Evolutionary conservation across 2,888 invertebrate genomes (phyloP).

Genomic region (Melanostoma scalare): DNA sequence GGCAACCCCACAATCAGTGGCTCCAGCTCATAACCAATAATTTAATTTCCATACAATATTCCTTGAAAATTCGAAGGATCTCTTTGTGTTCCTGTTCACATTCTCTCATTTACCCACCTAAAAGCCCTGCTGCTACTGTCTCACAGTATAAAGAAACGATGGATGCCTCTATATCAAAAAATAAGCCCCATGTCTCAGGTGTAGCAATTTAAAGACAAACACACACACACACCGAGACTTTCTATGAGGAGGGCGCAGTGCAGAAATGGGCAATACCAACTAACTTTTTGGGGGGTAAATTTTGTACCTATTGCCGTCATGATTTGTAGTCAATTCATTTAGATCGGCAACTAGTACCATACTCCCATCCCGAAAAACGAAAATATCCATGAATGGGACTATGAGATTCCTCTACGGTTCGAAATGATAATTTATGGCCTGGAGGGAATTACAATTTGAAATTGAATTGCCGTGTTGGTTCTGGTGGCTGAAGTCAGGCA

Average conservation of each 20-base stretch:
- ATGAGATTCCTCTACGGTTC: slow-evolving; percentile 70
- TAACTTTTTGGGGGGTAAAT: slow-evolving; percentile 54
- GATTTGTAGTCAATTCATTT: slow-evolving; percentile 74
- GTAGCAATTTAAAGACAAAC: slow-evolving; percentile 70
- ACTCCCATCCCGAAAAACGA: slow-evolving; percentile 19
- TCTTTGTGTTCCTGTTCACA: slow-evolving; percentile 20
- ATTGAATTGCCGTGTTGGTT: slow-evolving; percentile 72
- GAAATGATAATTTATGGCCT: slow-evolving; percentile 73
- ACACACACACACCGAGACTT: slow-evolving; percentile 11
- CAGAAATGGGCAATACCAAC: slow-evolving; percentile 60
- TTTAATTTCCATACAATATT: slow-evolving; percentile 70
- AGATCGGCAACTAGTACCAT: slow-evolving; percentile 72
- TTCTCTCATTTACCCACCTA: slow-evolving; percentile 51
- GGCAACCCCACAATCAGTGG: slow-evolving; percentile 57
- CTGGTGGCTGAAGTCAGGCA: slow-evolving; percentile 32
- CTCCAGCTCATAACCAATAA: slow-evolving; percentile 71
- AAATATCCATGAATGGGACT: slow-evolving; percentile 69
- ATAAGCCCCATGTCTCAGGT: slow-evolving; percentile 73
- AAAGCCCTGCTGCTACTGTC: background rate
- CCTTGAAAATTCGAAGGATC: slow-evolving; percentile 36
- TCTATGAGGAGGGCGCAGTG: slow-evolving; percentile 22
- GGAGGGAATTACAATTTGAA: slow-evolving; percentile 73
- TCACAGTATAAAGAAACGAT: slow-evolving; percentile 37
- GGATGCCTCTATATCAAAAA: slow-evolving; percentile 73
- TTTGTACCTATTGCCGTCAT: slow-evolving; percentile 70